Evolutionary conservation across 2,113 vertebrate species (phyloP).

Genomic region (Gallinago jamesoni): DNA sequence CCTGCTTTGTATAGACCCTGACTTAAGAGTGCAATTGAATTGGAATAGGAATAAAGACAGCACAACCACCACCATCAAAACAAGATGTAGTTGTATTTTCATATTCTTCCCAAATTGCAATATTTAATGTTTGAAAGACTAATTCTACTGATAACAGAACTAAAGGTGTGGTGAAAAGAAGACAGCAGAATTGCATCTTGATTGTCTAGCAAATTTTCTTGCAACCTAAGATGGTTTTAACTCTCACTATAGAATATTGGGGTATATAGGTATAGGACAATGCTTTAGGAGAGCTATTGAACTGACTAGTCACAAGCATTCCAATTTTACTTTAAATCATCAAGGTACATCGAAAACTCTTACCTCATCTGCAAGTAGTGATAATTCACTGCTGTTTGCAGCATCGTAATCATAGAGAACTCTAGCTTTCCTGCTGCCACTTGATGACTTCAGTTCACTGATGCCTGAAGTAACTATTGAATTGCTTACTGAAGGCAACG

Average conservation of each 20-base stretch:
- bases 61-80: neutral
- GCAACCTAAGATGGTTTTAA: neutral
- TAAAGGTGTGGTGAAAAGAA: neutral
- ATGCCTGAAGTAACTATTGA: slow-evolving; percentile 79
- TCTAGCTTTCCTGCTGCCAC: slow-evolving; percentile 89
- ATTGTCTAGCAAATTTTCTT: neutral
- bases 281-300: neutral
- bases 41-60: neutral
- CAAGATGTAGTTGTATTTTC: neutral
- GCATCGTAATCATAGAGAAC: slow-evolving; percentile 98
- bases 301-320: neutral
- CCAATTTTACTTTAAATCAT: neutral
- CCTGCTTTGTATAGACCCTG: neutral
- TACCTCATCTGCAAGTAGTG: slow-evolving; percentile 97
- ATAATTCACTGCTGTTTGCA: slow-evolving; percentile 93
- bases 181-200: neutral
- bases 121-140: neutral
- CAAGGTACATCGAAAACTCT: neutral
- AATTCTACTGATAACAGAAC: neutral
- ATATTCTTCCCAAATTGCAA: neutral
- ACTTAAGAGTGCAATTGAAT: neutral
- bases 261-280: neutral
- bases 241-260: neutral
- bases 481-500: slow-evolving; percentile 79
- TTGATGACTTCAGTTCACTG: slow-evolving; percentile 85